A percentile compares a stretch with the other conserved stretches of the same genome.
Conservation (phyloP, 30 jellyfish, hydroid and myxozoan genomes). For the Rhopilema esculentum region DNA sequence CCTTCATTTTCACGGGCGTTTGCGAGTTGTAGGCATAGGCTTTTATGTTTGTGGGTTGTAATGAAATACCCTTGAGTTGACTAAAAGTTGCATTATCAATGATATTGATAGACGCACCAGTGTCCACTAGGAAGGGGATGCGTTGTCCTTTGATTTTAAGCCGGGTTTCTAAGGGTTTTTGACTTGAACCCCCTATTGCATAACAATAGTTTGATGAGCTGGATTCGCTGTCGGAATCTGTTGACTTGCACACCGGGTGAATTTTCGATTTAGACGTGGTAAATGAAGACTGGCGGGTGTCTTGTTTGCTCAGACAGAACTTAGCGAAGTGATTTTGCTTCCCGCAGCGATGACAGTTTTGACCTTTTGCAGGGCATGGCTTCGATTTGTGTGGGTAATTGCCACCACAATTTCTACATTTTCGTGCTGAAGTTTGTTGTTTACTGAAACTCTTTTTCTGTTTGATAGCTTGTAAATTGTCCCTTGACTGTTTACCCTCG, state of each 20-base stretch:
- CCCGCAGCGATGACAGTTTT: constrained; percentile 34
- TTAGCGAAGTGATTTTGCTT: constrained; percentile 7
- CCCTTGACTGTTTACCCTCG: background rate
- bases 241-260: background rate
- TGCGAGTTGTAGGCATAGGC: constrained; percentile 26
- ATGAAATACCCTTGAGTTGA: constrained; percentile 21
- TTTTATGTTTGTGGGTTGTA: constrained; percentile 26
- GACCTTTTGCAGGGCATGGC: constrained; percentile 46
- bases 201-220: constrained; percentile 28
- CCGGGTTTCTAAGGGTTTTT: constrained; percentile 21
- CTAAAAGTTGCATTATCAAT: constrained; percentile 9
- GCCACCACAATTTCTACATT: constrained; percentile 31
- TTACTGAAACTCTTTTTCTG: background rate
- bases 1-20: constrained; percentile 43
- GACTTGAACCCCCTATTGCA: constrained; percentile 12
- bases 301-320: constrained; percentile 2
- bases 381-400: constrained; percentile 24
- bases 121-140: constrained; percentile 41
- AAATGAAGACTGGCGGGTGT: background rate
- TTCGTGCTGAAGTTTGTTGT: constrained; percentile 13
- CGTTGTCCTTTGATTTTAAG: constrained; percentile 22
- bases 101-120: constrained; percentile 64
- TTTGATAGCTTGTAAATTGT: background rate
- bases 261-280: background rate
- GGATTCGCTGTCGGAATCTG: constrained; percentile 37